Conservation (phyloP, 2,113 vertebrate species). For the Cephalopterus ornatus region DNA sequence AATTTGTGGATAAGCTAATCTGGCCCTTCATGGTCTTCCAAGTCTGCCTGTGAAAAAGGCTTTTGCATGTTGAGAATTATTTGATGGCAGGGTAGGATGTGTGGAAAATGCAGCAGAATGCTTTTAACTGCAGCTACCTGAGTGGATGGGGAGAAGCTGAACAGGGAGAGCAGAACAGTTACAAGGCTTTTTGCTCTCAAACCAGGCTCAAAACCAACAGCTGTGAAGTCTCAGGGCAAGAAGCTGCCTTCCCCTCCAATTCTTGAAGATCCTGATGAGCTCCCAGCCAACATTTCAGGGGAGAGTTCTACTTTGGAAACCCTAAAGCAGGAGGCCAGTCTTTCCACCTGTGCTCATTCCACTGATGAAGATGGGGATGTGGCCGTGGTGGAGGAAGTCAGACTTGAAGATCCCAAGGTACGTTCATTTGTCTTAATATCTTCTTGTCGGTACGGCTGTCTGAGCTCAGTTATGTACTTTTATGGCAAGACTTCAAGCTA, state of each 20-base stretch:
- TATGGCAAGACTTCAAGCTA: neutral
- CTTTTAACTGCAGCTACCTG: neutral
- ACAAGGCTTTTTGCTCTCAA: conserved; percentile 8
- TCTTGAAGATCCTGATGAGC: conserved; percentile 38
- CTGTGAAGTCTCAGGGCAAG: conserved; percentile 41
- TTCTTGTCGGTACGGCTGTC: neutral
- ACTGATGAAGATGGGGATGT: conserved; percentile 36
- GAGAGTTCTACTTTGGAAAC: conserved; percentile 6
- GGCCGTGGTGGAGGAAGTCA: conserved; percentile 78
- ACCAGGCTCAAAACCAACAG: conserved; percentile 53
- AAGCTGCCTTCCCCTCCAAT: neutral
- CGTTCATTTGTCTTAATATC: neutral
- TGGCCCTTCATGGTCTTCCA: neutral
- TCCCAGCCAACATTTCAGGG: neutral
- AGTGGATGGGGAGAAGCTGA: neutral
- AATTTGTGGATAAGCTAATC: neutral
- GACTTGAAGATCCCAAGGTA: conserved; percentile 71
- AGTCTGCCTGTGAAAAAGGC: neutral
- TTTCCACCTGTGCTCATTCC: neutral
- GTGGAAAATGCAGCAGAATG: neutral
- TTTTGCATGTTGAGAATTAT: neutral
- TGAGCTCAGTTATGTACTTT: neutral
- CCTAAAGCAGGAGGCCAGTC: neutral
- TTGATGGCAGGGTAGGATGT: neutral
- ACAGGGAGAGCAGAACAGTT: neutral